A percentile compares a stretch with the other conserved stretches of the same genome.
phyloP scores from a whole-genome alignment of 2,888 invertebrate genomes.

The Meghimatium bilineatum region DNA sequence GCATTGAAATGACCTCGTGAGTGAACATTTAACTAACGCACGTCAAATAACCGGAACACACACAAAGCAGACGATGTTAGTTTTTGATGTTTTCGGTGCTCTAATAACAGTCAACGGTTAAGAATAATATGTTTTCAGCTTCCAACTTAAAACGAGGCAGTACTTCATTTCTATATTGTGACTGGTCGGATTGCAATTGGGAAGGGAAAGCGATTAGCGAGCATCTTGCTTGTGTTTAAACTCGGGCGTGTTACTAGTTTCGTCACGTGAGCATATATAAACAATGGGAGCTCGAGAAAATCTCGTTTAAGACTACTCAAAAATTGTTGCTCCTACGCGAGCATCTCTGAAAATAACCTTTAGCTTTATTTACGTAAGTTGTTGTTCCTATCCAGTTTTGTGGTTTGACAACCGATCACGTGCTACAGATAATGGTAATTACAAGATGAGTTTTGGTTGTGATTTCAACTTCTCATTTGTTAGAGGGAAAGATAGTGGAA shows the following conservation, averaged over 20 bases:
- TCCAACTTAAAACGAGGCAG: not conserved
- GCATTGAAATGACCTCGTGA: constrained; percentile 22
- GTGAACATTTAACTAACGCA: constrained; percentile 16
- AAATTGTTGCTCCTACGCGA: constrained; percentile 7
- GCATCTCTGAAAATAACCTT: not conserved
- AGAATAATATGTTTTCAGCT: constrained; percentile 33
- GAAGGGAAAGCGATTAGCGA: constrained; percentile 17
- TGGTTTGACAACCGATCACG: not conserved
- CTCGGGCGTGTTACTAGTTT: not conserved
- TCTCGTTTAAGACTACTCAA: constrained; percentile 29
- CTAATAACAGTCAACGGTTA: constrained; percentile 30
- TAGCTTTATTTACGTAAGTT: not conserved
- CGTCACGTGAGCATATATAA: constrained; percentile 28
- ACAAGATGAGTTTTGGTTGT: no score
- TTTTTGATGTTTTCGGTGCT: not conserved
- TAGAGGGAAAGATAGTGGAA: no score
- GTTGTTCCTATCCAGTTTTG: not conserved
- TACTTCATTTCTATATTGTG: constrained; percentile 28
- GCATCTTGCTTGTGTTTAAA: not conserved
- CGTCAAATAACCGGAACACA: constrained; percentile 40
- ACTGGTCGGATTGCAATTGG: not conserved
- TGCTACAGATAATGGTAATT: no score
- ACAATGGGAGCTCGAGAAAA: not conserved
- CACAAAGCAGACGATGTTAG: constrained; percentile 17
- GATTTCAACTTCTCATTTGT: no score